Base-by-base conservation (phyloP, 2,797 vertebrate genomes). In the Amazona finschi region DNA sequence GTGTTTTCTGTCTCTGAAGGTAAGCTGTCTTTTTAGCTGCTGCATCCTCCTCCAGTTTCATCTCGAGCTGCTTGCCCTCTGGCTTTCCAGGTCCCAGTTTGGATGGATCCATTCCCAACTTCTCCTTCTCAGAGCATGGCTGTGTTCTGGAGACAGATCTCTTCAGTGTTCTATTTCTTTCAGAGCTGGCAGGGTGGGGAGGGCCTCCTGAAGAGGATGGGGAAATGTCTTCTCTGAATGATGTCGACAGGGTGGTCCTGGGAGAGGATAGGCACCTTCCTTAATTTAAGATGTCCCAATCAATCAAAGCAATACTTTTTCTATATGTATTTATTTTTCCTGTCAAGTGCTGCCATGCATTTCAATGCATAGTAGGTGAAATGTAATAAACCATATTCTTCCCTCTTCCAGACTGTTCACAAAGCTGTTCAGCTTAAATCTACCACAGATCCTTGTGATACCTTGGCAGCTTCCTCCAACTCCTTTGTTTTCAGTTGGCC, bases 21-120 rank as follows among this genome's bases (percentile, higher is more conserved):
- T 8, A 53, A 49, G 25, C 50, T 95, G 82, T 31, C 79, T 83
- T 89, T 94, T 91, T 94, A 30, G 82, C 94, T 91, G 94, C 91
- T 38, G 0, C 70, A 6, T 93, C 87, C 57, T 91, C 18, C 66
- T 66, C 70, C 62, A 27, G 0, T 73, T 62, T 8, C 73, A 58
- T 18, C 61, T 75, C 0, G 0, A 73, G 85, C 66, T 69, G 36
- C 57, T 61, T 71, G 72, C 15, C 53, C 73, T 69, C 30, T 57
- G 78, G 65, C 58, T 67, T 28, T 11, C 33, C 78, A 31, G 44
- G 6, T 30, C 69, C 53, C 24, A 39, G 1, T n/a, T 19, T 15
- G 78, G 36, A 9, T 43, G 82, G 39, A 3, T 38, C 38, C 33
- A 2, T 85, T 89, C 75, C 90, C 53, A 31, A 0, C 36, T 31